These are phyloP conservation scores for Euura saliciscinereae DNA, from an alignment of 1,140 invertebrate species.

Conservation along the genomic window DNA sequence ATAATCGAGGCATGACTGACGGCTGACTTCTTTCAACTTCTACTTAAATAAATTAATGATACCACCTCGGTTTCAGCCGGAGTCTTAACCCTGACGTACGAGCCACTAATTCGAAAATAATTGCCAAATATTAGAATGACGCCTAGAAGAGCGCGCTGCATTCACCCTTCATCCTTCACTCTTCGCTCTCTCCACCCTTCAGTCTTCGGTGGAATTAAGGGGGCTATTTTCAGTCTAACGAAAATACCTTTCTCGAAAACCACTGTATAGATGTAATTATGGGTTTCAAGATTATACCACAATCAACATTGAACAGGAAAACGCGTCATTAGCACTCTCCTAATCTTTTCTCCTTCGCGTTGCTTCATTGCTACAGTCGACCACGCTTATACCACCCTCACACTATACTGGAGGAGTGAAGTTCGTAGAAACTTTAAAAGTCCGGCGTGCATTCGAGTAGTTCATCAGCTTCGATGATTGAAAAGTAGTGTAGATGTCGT, in stretches of 20 bases:
- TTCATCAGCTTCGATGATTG: too few relatives aligned
- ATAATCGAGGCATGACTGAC: slow-evolving; percentile 7
- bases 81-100: not conserved
- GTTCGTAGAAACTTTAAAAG: too few relatives aligned
- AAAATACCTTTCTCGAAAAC: not conserved
- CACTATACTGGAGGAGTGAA: too few relatives aligned
- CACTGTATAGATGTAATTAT: not conserved
- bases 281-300: not conserved
- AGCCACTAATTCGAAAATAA: slow-evolving; percentile 1
- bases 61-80: not conserved
- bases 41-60: slow-evolving; percentile 5
- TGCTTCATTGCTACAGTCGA: too few relatives aligned
- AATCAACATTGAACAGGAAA: not conserved
- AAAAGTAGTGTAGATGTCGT: too few relatives aligned
- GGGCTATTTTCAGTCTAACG: not conserved
- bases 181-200: not conserved
- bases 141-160: not conserved
- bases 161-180: not conserved
- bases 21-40: not conserved
- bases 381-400: too few relatives aligned
- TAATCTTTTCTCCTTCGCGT: not conserved
- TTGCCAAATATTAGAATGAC: not conserved
- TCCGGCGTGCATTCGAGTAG: too few relatives aligned
- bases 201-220: not conserved
- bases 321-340: not conserved